phyloP scores from a whole-genome alignment of 2,797 vertebrate genomes.

The Acipenser oxyrinchus region DNA sequence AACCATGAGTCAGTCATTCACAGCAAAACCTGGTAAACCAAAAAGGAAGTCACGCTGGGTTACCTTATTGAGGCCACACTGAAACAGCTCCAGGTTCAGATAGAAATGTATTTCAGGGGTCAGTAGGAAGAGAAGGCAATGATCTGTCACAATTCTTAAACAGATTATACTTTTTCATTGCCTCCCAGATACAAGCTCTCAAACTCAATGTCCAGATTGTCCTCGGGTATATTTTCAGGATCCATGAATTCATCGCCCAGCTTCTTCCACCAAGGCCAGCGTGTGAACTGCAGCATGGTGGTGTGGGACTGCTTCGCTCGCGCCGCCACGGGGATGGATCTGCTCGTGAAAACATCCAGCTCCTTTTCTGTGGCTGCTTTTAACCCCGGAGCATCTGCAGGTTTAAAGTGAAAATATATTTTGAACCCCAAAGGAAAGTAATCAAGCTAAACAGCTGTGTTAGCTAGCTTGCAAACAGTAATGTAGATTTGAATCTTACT shows the following conservation, averaged over 20 bases:
- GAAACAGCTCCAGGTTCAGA: too few relatives aligned
- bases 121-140: too few relatives aligned
- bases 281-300: constrained; percentile 56
- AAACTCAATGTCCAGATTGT: constrained; percentile 59
- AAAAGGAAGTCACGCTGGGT: too few relatives aligned
- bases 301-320: constrained; percentile 74
- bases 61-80: too few relatives aligned
- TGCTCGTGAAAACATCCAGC: constrained; percentile 62
- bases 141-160: too few relatives aligned
- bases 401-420: neutral
- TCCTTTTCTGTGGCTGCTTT: constrained; percentile 50
- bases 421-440: neutral
- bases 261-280: constrained; percentile 82
- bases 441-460: neutral
- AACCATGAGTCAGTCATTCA: too few relatives aligned
- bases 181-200: constrained; percentile 66
- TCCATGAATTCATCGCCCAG: constrained; percentile 56
- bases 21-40: too few relatives aligned
- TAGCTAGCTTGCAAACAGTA: neutral
- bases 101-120: too few relatives aligned
- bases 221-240: constrained; percentile 40
- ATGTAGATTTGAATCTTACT: neutral
- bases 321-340: constrained; percentile 62
- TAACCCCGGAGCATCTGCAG: constrained; percentile 72
- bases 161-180: too few relatives aligned